A percentile compares a stretch with the other conserved stretches of the same genome.
Evolutionary conservation across 2,888 invertebrate species (phyloP).

Genomic region (Galeruca laticollis): DNA sequence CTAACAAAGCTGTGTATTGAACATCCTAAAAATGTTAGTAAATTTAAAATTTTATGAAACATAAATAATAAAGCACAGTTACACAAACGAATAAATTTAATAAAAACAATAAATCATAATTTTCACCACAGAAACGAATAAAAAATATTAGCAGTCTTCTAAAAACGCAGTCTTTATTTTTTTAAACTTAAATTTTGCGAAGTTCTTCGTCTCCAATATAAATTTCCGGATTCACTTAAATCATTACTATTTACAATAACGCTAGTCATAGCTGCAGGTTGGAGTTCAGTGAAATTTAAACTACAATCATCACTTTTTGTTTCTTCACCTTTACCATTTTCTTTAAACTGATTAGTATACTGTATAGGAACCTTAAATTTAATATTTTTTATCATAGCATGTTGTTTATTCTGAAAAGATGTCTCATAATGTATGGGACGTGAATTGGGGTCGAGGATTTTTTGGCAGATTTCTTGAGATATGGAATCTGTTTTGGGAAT

Average conservation of each 20-base stretch:
- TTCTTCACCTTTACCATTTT: constrained; percentile 24
- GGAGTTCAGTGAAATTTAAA: constrained; percentile 51
- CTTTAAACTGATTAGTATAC: constrained; percentile 59
- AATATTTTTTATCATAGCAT: constrained; percentile 65
- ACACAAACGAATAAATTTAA: constrained; percentile 5
- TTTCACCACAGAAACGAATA: constrained; percentile 27
- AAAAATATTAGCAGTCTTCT: constrained; percentile 44
- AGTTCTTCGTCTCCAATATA: constrained; percentile 69
- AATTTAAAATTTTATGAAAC: no score
- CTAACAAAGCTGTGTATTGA: no score
- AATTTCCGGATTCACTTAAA: constrained; percentile 55
- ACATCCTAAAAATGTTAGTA: no score
- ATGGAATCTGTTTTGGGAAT: constrained; percentile 52
- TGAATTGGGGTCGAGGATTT: constrained; percentile 53
- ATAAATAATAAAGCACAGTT: background rate
- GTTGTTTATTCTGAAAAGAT: constrained; percentile 62
- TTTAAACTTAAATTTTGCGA: constrained; percentile 60
- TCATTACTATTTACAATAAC: constrained; percentile 55
- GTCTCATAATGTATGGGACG: constrained; percentile 61
- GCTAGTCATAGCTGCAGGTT: constrained; percentile 53
- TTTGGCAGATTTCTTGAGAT: constrained; percentile 56
- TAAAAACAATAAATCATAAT: constrained; percentile 35
- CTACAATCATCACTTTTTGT: constrained; percentile 37
- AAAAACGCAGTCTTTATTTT: constrained; percentile 42
- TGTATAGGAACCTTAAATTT: constrained; percentile 66